Base-by-base conservation (phyloP, 2,888 invertebrate species). In the Eucera pruinosa region DNA sequence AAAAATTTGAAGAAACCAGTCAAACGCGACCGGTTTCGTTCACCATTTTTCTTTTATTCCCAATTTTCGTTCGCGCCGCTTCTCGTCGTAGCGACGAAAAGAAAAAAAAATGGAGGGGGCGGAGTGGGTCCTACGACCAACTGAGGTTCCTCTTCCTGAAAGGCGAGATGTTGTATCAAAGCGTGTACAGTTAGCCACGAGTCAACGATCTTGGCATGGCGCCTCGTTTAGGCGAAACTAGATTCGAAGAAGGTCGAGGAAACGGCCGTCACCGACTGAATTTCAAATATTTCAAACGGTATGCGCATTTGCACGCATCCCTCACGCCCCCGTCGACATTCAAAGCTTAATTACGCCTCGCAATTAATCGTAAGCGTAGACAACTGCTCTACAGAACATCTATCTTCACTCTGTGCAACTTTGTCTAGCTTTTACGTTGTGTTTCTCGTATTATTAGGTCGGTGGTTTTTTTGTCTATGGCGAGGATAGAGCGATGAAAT, bases 161-260 rank as follows among this genome's bases (percentile, higher is more conserved):
- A 85, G 78, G 80, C 61, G 76, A 80, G 78, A 9, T 15, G 47
- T 11, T 15, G 41, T 55, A 25, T 58, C 67, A 83, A 81, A 75
- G 78, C 62, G 62, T 73, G 76, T 89, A 89, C 89, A 88, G 89
- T 89, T 89, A 89, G 79, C 65, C 77, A 66, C 80, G 87, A 89
- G 89, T 89, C 89, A 89, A 89, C 80, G 89, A 85, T 88, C 89
- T 87, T 84, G 80, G 84, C 80, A 85, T 73, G 86, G 78, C 78
- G 83, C 74, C 84, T 87, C 86, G 83, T 87, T 89, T 87, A 83
- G 84, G 75, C 84, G 82, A 89, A 88, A 89, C 88, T 87, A 84
- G 86, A 88, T 85, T 84, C 84, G 69, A 85, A 83, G 80, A 85
- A 77, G 82, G 84, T 83, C 85, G 85, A 73, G 78, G 75, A 81